Evolutionary conservation across 2,797 vertebrate genomes (phyloP), one percentile per base, ranked within the genome.

Genomic region (Typhlichthys eigenmanni): DNA sequence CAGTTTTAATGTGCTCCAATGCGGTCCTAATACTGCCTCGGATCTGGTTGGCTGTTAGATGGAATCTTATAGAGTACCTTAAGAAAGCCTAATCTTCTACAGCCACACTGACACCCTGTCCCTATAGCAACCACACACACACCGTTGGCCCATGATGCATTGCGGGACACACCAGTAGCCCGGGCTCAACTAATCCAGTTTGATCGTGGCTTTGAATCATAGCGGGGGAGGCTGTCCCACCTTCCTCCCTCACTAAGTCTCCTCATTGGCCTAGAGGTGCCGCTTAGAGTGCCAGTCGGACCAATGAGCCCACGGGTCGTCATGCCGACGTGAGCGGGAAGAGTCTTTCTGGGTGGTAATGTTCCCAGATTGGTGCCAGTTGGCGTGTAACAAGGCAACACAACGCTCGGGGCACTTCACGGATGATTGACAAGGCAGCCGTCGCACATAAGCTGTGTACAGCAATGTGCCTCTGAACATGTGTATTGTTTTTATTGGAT

Each of bases 281-380:
- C 56, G 71, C 74, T 61, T 1, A 53, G 73, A 84, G 70, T 47
- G 78, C 74, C 87, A 87, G 80, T 81, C 83, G 55, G 72, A 24
- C 48, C 46, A 2, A 4, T 10, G 32, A 1, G 38, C 43, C 12
- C 47, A 0, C 11, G 10, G 4, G 12, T 13, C n/a, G n/a, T 48
- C 47, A 24, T n/a, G n/a, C 47, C 2, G 38, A 48, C 12, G 10
- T n/a, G 12, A 0, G 24, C 24, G 24, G 47, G 47, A 0, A 3
- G 2, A 53, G 1, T 3, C 60, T 29, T 9, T 9, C 8, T 55
- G 49, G 69, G 46, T n/a, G 55, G 29, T 47, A n/a, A n/a, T 55
- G 6, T 46, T 62, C 46, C 51, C 60, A 16, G 34, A 5, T 13
- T 49, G 56, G 13, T 38, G 47, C 38, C 38, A 38, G 13, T 57